A percentile compares a stretch with the other conserved stretches of the same genome.
Conservation (phyloP, 2,113 vertebrate genomes). For the Pungitius pungitius region DNA sequence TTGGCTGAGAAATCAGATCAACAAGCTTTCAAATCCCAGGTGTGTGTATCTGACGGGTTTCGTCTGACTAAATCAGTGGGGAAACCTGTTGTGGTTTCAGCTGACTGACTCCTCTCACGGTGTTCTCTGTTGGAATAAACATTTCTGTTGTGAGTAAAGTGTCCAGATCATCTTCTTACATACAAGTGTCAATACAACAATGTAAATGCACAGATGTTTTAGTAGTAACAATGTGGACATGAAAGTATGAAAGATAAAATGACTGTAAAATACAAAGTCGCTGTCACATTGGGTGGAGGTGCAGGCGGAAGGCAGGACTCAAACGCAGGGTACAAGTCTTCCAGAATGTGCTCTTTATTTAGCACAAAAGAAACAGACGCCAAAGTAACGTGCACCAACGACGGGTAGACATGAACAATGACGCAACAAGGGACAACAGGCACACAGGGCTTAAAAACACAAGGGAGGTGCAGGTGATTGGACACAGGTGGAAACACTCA, state of each 20-base stretch:
- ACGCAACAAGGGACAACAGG: no score
- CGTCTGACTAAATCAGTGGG: neutral
- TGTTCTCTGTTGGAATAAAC: slow-evolving; percentile 1
- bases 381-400: no score
- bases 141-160: neutral
- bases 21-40: neutral
- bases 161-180: neutral
- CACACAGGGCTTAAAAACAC: no score
- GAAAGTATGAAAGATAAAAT: neutral
- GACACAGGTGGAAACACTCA: no score
- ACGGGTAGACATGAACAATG: no score
- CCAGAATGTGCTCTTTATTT: no score
- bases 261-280: neutral
- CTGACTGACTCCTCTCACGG: neutral
- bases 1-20: slow-evolving; percentile 15
- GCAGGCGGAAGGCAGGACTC: no score
- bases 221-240: neutral
- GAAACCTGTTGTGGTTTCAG: neutral
- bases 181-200: neutral
- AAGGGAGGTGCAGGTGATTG: no score
- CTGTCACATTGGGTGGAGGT: no score
- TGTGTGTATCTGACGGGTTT: neutral
- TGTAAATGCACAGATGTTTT: neutral
- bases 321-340: no score
- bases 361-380: no score